phyloP scores from a whole-genome alignment of 2,113 vertebrate genomes.

The Pristiophorus japonicus region DNA sequence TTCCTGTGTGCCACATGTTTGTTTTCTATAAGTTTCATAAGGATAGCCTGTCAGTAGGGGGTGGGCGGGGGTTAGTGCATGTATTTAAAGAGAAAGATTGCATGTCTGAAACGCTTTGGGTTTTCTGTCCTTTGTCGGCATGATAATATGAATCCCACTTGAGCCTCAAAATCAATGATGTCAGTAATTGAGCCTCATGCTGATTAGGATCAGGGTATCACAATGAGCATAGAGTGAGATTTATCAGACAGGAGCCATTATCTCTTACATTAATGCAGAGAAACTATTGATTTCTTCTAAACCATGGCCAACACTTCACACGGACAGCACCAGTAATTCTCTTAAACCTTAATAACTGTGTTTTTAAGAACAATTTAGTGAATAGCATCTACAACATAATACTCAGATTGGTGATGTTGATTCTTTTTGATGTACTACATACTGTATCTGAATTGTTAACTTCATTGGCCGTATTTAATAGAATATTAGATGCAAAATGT shows the following conservation, averaged over 20 bases:
- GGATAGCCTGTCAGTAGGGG: background rate
- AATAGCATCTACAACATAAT: conserved; percentile 43
- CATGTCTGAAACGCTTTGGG: conserved; percentile 26
- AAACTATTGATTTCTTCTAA: conserved; percentile 44
- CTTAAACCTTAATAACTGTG: conserved; percentile 42
- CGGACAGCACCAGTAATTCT: conserved; percentile 41
- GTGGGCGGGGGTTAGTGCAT: background rate
- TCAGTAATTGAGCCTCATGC: conserved; percentile 36
- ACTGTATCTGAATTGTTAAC: conserved; percentile 35
- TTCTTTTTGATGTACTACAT: conserved; percentile 40
- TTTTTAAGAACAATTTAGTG: conserved; percentile 50
- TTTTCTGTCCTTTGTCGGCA: conserved; percentile 17
- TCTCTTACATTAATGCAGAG: conserved; percentile 43
- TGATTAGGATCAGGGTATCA: conserved; percentile 37
- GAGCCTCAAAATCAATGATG: conserved; percentile 33
- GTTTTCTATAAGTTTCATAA: background rate
- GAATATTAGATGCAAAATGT: background rate
- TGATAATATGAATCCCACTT: conserved; percentile 36
- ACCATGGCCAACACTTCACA: conserved; percentile 37
- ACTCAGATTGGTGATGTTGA: conserved; percentile 46
- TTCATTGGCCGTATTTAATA: background rate
- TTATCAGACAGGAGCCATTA: conserved; percentile 42
- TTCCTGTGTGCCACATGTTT: background rate
- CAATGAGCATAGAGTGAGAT: conserved; percentile 36
- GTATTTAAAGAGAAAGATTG: conserved; percentile 27